These are phyloP conservation scores for Anniella stebbinsi DNA, from an alignment of 2,797 vertebrate species.

Conservation along the genomic window DNA sequence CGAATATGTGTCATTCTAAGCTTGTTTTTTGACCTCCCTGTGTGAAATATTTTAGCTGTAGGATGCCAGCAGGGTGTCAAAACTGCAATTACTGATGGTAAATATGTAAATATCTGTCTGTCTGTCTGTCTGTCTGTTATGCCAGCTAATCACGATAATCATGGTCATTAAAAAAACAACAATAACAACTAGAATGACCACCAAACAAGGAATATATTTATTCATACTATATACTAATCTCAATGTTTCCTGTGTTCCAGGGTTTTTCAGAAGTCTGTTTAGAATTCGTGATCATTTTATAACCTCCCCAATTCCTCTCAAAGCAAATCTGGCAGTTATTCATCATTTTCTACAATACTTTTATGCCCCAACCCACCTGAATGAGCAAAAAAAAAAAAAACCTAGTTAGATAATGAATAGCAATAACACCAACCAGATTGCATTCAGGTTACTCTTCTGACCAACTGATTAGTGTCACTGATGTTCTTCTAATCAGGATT, in stretches of 20 bases:
- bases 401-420: background rate
- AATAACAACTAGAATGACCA: too few species aligned
- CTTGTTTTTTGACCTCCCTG: conserved; percentile 4
- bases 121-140: background rate
- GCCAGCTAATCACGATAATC: conserved; percentile 1
- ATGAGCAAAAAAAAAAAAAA: background rate
- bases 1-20: background rate
- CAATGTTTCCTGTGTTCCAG: too few species aligned
- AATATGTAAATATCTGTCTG: background rate
- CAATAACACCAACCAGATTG: background rate
- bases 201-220: background rate
- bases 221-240: background rate
- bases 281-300: background rate
- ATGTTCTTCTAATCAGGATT: background rate
- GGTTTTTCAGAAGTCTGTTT: background rate
- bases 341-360: background rate
- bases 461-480: background rate
- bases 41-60: conserved; percentile 2
- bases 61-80: conserved; percentile 5
- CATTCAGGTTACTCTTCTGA: background rate
- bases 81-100: conserved; percentile 26
- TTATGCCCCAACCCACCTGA: background rate
- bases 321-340: background rate
- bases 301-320: background rate
- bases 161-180: background rate